Percentiles rank a stretch among this genome's conserved stretches.
Evolutionary conservation across 2,888 invertebrate species (phyloP).

Genomic region (Siphlonurus alternatus): DNA sequence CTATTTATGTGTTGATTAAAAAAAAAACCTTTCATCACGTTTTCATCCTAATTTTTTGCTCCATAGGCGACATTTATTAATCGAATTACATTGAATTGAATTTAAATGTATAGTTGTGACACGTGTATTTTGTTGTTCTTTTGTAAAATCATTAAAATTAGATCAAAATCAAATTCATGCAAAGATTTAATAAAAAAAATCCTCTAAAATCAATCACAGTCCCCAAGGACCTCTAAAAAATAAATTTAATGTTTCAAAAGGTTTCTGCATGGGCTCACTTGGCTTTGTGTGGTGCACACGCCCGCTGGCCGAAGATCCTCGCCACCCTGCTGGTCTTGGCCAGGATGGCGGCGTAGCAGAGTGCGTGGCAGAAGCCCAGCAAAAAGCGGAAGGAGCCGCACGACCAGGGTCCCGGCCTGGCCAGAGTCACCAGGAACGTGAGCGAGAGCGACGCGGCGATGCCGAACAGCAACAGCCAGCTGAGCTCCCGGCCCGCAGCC

Average conservation of each 20-base stretch:
- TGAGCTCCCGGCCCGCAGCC: constrained; percentile 35
- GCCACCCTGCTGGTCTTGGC: constrained; percentile 38
- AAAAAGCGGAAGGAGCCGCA: constrained; percentile 34
- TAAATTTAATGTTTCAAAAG: neutral
- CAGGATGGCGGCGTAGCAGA: constrained; percentile 35
- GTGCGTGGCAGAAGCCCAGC: constrained; percentile 33
- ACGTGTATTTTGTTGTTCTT: too few relatives aligned
- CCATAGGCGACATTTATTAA: too few relatives aligned
- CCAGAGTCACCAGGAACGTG: constrained; percentile 31
- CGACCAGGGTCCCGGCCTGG: constrained; percentile 27
- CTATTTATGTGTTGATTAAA: too few relatives aligned
- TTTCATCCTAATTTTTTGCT: too few relatives aligned
- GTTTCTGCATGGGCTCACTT: constrained; percentile 19
- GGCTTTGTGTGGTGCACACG: constrained; percentile 25
- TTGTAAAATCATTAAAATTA: too few relatives aligned
- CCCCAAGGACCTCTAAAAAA: neutral
- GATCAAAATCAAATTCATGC: too few relatives aligned
- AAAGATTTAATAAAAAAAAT: neutral
- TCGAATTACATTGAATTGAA: too few relatives aligned
- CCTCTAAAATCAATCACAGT: neutral
- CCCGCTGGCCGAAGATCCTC: constrained; percentile 31
- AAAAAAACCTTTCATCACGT: too few relatives aligned
- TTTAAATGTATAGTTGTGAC: too few relatives aligned
- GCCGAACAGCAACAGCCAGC: constrained; percentile 30
- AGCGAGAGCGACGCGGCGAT: constrained; percentile 32